Evolutionary conservation across 2,888 invertebrate genomes (phyloP).

Genomic region (Euphydryas editha): DNA sequence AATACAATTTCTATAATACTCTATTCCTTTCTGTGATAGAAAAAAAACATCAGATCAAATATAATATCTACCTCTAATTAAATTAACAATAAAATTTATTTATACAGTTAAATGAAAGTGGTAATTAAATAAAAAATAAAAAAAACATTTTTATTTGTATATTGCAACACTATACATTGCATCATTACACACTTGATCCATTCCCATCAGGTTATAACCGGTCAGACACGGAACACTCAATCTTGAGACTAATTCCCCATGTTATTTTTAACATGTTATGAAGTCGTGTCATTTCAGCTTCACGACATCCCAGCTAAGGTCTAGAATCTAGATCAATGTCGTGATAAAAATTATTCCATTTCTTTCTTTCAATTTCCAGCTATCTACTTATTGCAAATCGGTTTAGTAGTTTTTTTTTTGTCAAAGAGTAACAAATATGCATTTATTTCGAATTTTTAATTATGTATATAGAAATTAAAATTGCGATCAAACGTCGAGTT

Average conservation of each 20-base stretch:
- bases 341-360: too few relatives aligned
- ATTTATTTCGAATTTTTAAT: too few relatives aligned
- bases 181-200: constrained; percentile 15
- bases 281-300: constrained; percentile 14
- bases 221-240: constrained; percentile 23
- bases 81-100: background rate
- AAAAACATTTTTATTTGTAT: background rate
- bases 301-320: background rate
- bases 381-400: too few relatives aligned
- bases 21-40: too few relatives aligned
- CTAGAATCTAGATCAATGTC: too few relatives aligned
- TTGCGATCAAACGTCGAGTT: background rate
- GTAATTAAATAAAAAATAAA: background rate
- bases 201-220: constrained; percentile 24
- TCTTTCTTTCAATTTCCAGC: too few relatives aligned
- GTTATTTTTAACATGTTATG: constrained; percentile 33
- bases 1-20: too few relatives aligned
- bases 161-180: constrained; percentile 3
- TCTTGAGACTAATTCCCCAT: constrained; percentile 25
- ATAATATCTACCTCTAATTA: too few relatives aligned
- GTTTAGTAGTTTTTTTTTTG: too few relatives aligned
- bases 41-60: background rate
- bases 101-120: background rate
- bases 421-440: too few relatives aligned
- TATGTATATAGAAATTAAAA: background rate